Evolutionary conservation across 2,113 vertebrate species (phyloP).

Genomic region (Fregetta grallaria): DNA sequence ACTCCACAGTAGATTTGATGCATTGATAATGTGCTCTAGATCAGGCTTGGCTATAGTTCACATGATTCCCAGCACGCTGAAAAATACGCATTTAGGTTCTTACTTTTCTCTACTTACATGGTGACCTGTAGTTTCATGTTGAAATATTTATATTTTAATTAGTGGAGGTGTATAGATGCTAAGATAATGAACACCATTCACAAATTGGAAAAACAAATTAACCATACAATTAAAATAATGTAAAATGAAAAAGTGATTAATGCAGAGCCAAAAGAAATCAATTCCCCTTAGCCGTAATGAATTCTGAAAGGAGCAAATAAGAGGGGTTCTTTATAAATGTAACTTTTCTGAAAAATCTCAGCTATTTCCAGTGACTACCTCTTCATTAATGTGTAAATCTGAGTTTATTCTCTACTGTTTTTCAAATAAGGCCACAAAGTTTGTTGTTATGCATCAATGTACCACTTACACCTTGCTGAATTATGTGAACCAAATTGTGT

Average conservation of each 20-base stretch:
- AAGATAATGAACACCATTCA: background rate
- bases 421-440: background rate
- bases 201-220: background rate
- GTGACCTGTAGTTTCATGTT: background rate
- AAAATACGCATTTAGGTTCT: background rate
- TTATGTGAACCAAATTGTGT: background rate
- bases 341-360: background rate
- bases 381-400: background rate
- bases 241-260: background rate
- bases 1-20: background rate
- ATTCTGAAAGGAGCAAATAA: background rate
- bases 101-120: background rate
- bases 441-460: background rate
- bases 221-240: background rate
- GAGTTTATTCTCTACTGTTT: background rate
- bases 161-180: background rate
- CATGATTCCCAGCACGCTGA: background rate
- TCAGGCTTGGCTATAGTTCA: background rate
- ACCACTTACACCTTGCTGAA: background rate
- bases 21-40: background rate
- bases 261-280: background rate
- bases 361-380: background rate
- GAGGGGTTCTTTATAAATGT: background rate
- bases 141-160: background rate
- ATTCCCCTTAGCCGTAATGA: background rate